phyloP scores from a whole-genome alignment of 2,888 invertebrate species.

The Cactoblastis cactorum region DNA sequence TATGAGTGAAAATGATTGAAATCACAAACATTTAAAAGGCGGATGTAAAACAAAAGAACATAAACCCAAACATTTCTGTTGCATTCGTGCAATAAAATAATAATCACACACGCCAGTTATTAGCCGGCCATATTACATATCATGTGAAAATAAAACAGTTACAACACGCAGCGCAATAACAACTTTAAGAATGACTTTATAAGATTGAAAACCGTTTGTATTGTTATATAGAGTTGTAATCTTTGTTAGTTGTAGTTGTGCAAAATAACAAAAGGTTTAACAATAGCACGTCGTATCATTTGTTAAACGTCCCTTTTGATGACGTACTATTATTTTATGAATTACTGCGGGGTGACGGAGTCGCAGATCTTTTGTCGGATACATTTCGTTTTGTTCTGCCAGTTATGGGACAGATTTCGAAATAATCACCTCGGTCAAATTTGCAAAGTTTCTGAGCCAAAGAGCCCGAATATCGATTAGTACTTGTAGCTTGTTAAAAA shows the following conservation, averaged over 20 bases:
- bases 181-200: not conserved
- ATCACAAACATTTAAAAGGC: constrained; percentile 30
- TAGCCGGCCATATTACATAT: constrained; percentile 61
- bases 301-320: constrained; percentile 77
- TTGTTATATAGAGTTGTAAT: not conserved
- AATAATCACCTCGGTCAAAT: too few species aligned
- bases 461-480: too few species aligned
- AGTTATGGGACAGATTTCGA: not conserved
- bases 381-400: constrained; percentile 7
- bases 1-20: not conserved
- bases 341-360: constrained; percentile 55
- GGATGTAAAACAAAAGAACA: constrained; percentile 34
- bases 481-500: too few species aligned
- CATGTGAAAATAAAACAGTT: constrained; percentile 50
- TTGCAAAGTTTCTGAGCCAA: too few species aligned
- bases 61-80: constrained; percentile 59
- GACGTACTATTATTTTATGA: constrained; percentile 76
- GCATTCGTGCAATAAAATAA: constrained; percentile 75
- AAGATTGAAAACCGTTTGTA: constrained; percentile 25
- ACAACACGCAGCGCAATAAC: not conserved
- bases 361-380: constrained; percentile 31
- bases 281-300: constrained; percentile 76
- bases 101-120: constrained; percentile 78
- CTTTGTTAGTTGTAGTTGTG: constrained; percentile 16
- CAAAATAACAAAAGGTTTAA: constrained; percentile 70